Base-by-base conservation (phyloP, 1,140 invertebrate species). In the Gonioctena quinquepunctata region DNA sequence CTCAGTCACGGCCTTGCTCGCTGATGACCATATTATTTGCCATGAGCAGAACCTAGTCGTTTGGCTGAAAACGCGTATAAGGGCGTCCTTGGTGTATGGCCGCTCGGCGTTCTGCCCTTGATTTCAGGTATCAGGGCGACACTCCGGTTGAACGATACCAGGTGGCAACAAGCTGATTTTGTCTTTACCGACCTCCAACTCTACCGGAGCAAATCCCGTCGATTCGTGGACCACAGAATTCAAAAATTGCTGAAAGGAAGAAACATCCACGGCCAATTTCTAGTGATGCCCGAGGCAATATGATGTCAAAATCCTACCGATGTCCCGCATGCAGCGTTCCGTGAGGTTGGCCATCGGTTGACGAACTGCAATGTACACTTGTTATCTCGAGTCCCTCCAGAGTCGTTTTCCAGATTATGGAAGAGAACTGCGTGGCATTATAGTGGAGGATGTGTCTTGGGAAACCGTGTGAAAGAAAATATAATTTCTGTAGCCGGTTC, bases 281-380 rank as follows among this genome's bases (percentile, higher is more conserved):
- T n/a, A 68, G 57, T 80, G 79, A 28, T 64, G 66, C 4, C 69
- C 64, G 1, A 54, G 18, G 59, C 77, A 79, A 28, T 77, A 77
- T 0, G 71, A 73, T 26, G 76, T 70, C 56, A 81, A 79, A 8
- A 81, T n/a, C 23, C 71, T 63, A 2, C 76, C 74, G 16, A 82
- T 57, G 16, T 76, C 77, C 23, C 75, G 70, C 71, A 79, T 80
- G 0, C 73, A 74, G 13, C 79, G 50, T 50, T 81, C 77, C 0
- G 68, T 63, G 1, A 69, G 73, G 72, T 82, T 80, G 16, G 73
- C 71, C 5, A 77, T 59, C 0, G 81, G 78, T 68, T 82, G 73
- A 6, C 76, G 52, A 0, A 80, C 70, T 4, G 79, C 76, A 3
- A 75, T 76, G 33, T 78, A 71, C 2, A 76, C 68, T 0, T 54